Evolutionary conservation across 1,140 invertebrate species (phyloP).

Genomic region (Gyrodactylus salaris): DNA sequence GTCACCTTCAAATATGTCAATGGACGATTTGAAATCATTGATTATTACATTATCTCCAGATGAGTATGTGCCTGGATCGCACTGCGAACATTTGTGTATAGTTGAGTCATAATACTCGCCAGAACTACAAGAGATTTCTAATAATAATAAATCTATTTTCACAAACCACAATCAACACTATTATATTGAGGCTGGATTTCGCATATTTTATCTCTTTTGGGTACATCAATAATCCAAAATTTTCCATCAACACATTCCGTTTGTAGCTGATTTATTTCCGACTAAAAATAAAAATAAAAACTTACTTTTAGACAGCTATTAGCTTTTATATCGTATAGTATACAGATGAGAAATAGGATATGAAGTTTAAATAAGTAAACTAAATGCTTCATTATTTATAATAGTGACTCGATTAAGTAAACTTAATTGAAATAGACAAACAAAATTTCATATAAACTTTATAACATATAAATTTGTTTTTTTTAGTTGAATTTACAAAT

Average conservation of each 20-base stretch:
- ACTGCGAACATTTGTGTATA: background rate
- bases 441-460: background rate
- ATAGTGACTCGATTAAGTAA: background rate
- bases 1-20: background rate
- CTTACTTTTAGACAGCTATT: background rate
- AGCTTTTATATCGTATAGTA: background rate
- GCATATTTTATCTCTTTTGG: background rate
- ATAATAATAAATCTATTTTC: too few species aligned
- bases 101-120: background rate
- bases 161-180: too few species aligned
- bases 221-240: background rate
- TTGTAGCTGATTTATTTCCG: background rate
- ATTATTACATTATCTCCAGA: background rate
- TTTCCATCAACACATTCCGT: background rate
- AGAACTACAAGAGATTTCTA: background rate
- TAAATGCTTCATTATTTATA: background rate
- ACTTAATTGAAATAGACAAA: background rate
- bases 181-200: background rate
- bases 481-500: background rate
- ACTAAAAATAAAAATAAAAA: background rate
- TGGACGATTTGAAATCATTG: background rate
- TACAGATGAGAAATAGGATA: background rate
- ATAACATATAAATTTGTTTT: background rate
- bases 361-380: background rate
- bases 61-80: background rate